Conservation (phyloP, 53 echinoderm and acorn worm species). For the Astropecten irregularis region DNA sequence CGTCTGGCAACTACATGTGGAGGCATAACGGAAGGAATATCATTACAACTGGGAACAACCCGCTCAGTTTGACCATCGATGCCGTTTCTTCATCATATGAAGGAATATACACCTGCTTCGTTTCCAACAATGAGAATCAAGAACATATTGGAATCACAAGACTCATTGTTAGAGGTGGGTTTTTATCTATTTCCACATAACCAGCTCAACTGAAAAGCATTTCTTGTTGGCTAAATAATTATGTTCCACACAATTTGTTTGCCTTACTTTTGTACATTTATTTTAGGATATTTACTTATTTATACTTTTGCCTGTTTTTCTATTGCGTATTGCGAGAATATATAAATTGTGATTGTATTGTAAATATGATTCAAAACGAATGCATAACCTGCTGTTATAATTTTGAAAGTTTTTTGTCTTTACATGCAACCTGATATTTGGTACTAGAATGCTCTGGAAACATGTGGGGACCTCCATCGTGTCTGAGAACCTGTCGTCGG, state of each 20-base stretch:
- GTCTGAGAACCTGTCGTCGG: not conserved
- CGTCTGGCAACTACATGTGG: not conserved
- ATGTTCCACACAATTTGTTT: no score
- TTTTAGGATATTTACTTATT: not conserved
- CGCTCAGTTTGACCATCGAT: not conserved
- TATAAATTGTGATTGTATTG: no score
- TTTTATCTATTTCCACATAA: no score
- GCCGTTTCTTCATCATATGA: not conserved
- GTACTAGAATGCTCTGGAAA: no score
- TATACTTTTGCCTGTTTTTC: not conserved
- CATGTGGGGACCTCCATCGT: conserved; percentile 15
- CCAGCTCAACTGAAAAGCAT: no score
- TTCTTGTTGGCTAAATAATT: no score
- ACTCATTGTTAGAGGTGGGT: conserved; percentile 35
- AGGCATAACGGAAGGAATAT: conserved; percentile 2
- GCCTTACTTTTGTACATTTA: no score
- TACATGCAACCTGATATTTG: no score
- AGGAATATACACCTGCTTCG: conserved; percentile 38
- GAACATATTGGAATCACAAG: conserved; percentile 31
- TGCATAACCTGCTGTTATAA: no score
- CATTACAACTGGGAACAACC: not conserved
- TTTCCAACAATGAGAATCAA: not conserved
- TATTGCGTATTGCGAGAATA: no score
- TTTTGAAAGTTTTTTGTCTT: no score
- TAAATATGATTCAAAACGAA: no score